phyloP scores from a whole-genome alignment of 2,888 invertebrate genomes.

The Tipula lateralis region DNA sequence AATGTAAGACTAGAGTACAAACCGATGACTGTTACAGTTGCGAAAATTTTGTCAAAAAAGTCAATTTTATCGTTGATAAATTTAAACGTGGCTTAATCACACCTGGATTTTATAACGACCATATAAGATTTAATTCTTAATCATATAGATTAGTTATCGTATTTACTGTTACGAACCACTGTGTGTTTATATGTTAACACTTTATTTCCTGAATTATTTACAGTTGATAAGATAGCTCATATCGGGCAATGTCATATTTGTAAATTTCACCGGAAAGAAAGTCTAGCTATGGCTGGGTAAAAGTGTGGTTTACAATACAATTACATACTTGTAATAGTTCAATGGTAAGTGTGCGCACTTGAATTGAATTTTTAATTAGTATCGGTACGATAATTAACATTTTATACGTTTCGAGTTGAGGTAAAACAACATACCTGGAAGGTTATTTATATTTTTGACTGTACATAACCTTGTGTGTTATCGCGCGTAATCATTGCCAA shows the following conservation, averaged over 20 bases:
- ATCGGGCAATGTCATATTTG: not conserved
- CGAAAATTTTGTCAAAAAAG: too few species aligned
- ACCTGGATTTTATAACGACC: not conserved
- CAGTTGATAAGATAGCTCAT: not conserved
- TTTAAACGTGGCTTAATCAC: not conserved
- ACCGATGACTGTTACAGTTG: too few species aligned
- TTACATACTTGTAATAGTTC: not conserved
- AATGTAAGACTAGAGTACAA: too few species aligned
- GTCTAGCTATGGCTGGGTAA: not conserved
- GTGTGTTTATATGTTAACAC: not conserved
- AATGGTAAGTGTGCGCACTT: not conserved
- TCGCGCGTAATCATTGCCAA: not conserved
- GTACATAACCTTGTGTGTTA: not conserved
- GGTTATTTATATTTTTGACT: not conserved
- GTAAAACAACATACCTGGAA: not conserved
- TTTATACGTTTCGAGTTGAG: not conserved
- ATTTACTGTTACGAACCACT: not conserved
- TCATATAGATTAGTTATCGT: not conserved
- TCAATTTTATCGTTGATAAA: not conserved
- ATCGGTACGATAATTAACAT: too few species aligned
- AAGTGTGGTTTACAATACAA: not conserved
- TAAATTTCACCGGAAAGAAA: not conserved
- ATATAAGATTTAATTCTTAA: too few species aligned
- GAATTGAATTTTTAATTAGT: too few species aligned
- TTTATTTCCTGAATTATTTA: not conserved